Evolutionary conservation across 1,140 invertebrate species (phyloP).

Genomic region (Pentalonia nigronervosa): DNA sequence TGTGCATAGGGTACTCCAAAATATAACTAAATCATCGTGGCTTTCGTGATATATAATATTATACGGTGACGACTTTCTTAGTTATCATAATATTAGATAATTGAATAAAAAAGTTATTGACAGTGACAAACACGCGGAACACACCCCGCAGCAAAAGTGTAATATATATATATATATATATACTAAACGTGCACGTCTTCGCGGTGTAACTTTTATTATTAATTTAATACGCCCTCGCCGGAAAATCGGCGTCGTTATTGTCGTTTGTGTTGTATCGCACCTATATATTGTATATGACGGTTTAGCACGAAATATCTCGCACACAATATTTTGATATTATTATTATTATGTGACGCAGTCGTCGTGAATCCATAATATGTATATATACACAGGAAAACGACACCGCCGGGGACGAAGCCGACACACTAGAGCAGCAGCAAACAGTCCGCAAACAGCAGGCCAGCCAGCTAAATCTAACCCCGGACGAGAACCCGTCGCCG

Average conservation of each 20-base stretch:
- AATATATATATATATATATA: background rate
- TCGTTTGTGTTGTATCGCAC: background rate
- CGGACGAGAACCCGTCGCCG: conserved; percentile 25
- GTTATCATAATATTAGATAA: background rate
- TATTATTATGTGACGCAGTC: background rate
- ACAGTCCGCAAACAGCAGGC: background rate
- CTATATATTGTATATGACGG: background rate
- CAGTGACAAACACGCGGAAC: background rate
- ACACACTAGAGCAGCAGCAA: too few relatives aligned
- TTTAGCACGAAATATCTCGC: background rate
- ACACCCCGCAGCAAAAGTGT: background rate
- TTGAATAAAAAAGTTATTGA: conserved; percentile 3
- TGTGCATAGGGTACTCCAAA: background rate
- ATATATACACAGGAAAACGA: background rate
- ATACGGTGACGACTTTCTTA: background rate
- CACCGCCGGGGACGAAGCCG: conserved; percentile 33
- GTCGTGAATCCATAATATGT: background rate
- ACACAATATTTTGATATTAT: background rate
- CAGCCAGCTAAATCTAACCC: background rate
- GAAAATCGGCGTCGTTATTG: background rate
- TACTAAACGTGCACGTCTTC: background rate
- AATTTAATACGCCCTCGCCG: background rate
- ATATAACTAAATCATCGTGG: background rate
- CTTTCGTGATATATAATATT: background rate
- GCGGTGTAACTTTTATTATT: conserved; percentile 17